Base-by-base conservation (phyloP, 2,888 invertebrate species). In the Drosophila cracens region DNA sequence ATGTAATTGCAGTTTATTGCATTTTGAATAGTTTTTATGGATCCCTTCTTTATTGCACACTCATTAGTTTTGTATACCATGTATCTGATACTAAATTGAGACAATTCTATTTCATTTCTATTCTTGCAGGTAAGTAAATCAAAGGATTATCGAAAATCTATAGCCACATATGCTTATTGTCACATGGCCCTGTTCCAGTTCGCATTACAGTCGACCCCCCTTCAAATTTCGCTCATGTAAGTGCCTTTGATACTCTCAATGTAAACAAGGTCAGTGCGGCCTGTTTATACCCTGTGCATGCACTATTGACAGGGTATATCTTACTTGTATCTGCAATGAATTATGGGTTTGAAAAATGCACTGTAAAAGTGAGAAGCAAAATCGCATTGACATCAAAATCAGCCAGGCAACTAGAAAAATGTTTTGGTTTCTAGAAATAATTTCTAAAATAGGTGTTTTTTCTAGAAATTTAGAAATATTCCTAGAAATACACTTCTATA, bases 121-220 rank as follows among this genome's bases (percentile, higher is more conserved):
- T 81, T 74, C 56, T 85, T 89, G 64, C 88, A 85, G 85, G 85
- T 85, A 85, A 85, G 85, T 89, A 80, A 71, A 86, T 67, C 46
- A 62, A 61, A 72, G 68, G 78, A 58, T 62, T 67, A 82, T 63
- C 60, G 75, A 86, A 78, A 71, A 78, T 78, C 76, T 78, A 69
- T 79, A 70, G 66, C 70, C 67, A 69, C 84, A 83, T 74, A 72
- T 81, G 81, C 70, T 46, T 62, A 53, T 69, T 87, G 81, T 89
- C 84, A 81, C 82, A 81, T 87, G 84, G 76, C 84, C 87, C 84
- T 81, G 79, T 79, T 84, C 67, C 63, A 72, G 72, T 58, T 81
- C 51, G 67, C 62, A 54, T 71, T 64, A 53, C 51, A 48, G 58
- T 61, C 59, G 21, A 21, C 31, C 21, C 43, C 59, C 49, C 56